Evolutionary conservation across 2,113 vertebrate genomes (phyloP).

Genomic region (Ariopsis seemanni): DNA sequence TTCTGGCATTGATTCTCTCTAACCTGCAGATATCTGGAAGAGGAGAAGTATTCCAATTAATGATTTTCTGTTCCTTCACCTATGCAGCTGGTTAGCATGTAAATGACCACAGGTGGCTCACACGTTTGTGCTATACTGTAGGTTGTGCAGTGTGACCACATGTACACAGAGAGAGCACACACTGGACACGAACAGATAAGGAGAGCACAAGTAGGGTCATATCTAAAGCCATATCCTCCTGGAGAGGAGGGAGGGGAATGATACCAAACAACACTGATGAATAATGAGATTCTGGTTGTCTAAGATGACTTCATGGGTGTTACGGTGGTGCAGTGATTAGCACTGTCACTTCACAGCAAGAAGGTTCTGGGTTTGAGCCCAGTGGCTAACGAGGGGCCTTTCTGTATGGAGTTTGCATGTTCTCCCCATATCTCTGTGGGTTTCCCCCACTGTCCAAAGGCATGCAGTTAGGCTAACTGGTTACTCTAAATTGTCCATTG

Average conservation of each 20-base stretch:
- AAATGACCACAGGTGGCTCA: neutral
- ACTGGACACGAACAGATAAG: neutral
- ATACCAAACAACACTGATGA: neutral
- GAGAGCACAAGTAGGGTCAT: neutral
- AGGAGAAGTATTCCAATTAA: too few relatives aligned
- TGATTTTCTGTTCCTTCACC: neutral
- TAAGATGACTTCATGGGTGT: neutral
- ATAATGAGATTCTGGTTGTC: neutral
- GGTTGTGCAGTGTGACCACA: neutral
- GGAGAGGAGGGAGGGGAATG: neutral
- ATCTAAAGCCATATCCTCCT: too few relatives aligned
- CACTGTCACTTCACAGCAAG: too few relatives aligned
- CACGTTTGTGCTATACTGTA: too few relatives aligned
- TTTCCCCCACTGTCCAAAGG: too few relatives aligned
- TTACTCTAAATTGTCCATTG: too few relatives aligned
- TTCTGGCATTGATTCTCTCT: neutral
- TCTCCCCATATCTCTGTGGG: too few relatives aligned
- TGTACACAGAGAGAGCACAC: neutral
- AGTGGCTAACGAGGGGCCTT: too few relatives aligned
- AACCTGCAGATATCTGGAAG: neutral
- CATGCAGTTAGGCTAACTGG: too few relatives aligned
- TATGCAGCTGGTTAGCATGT: neutral
- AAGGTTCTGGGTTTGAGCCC: too few relatives aligned
- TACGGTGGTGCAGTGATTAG: too few relatives aligned
- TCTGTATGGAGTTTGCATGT: too few relatives aligned